phyloP scores from a whole-genome alignment of 2,888 invertebrate species.

The Perdita meconis region DNA sequence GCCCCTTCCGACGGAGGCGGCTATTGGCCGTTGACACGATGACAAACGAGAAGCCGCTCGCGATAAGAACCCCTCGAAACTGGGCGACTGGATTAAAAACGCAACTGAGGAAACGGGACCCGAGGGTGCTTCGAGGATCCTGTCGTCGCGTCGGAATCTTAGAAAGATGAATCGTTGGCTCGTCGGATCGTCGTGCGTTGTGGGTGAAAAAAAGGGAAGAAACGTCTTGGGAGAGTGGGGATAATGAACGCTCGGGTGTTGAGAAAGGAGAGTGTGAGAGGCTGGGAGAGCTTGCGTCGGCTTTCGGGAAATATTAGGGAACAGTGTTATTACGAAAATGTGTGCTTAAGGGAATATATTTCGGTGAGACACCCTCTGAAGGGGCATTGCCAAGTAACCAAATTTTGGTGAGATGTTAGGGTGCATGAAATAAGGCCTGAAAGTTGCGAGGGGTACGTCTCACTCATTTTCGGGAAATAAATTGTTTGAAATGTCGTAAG shows the following conservation, averaged over 20 bases:
- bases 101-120: not conserved
- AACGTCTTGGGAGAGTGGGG: not conserved
- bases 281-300: not conserved
- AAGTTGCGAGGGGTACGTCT: no score
- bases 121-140: not conserved
- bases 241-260: not conserved
- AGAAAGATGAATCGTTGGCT: not conserved
- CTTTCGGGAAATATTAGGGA: not conserved
- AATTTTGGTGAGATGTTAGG: no score
- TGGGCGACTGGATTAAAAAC: conserved; percentile 35
- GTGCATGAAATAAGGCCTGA: no score
- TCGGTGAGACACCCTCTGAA: no score
- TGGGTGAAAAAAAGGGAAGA: not conserved
- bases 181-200: not conserved
- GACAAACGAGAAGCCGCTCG: conserved; percentile 39
- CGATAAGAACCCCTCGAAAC: conserved; percentile 27
- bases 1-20: not conserved
- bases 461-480: no score
- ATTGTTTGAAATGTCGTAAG: no score
- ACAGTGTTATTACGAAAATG: not conserved
- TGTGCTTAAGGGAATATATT: no score
- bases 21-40: conserved; percentile 48
- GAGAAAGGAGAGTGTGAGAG: no score
- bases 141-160: conserved; percentile 1
- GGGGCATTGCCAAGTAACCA: no score